phyloP scores from a whole-genome alignment of 2,113 vertebrate species.

The Dasypus novemcinctus region DNA sequence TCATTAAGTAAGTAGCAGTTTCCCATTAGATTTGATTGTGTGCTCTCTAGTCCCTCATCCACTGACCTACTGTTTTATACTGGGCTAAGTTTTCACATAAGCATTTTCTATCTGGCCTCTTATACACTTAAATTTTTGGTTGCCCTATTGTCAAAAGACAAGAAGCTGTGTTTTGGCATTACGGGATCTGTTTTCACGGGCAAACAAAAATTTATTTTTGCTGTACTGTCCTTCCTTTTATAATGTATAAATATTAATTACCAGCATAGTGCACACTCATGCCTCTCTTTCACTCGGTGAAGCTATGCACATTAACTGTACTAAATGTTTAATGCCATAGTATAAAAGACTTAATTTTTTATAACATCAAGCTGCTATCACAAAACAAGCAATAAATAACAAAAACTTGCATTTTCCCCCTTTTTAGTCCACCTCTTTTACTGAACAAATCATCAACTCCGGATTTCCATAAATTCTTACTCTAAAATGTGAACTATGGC shows the following conservation, averaged over 20 bases:
- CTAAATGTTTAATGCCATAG: background rate
- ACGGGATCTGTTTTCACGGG: background rate
- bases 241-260: conserved; percentile 15
- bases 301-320: background rate
- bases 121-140: background rate
- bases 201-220: background rate
- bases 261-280: background rate
- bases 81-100: background rate
- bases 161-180: background rate
- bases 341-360: conserved; percentile 19
- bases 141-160: conserved; percentile 1
- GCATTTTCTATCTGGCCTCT: conserved; percentile 5
- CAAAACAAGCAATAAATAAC: background rate
- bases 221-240: background rate
- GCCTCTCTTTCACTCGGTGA: background rate
- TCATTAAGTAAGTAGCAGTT: background rate
- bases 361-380: conserved; percentile 16
- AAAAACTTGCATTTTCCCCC: background rate
- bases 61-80: background rate
- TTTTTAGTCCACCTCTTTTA: background rate
- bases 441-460: conserved; percentile 16
- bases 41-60: background rate
- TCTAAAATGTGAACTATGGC: background rate
- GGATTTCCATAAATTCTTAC: background rate
- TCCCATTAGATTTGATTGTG: background rate